Percentiles rank a stretch among this genome's conserved stretches.
Evolutionary conservation across 2,888 invertebrate species (phyloP).

Genomic region (Adineta ricciae): DNA sequence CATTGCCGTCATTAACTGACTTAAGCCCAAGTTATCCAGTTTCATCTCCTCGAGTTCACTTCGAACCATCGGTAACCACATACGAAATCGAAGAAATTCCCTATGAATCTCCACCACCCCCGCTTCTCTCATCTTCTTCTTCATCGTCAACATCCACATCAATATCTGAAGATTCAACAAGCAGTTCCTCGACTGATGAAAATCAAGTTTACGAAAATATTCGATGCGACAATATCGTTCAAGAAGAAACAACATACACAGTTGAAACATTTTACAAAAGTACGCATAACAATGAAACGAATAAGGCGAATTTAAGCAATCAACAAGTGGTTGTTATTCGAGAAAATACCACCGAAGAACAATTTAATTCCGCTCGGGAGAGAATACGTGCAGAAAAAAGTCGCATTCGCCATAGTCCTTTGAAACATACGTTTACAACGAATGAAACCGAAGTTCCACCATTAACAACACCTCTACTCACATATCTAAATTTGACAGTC

Average conservation of each 20-base stretch:
- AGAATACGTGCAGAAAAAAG: background rate
- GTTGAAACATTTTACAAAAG: constrained; percentile 17
- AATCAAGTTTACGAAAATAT: background rate
- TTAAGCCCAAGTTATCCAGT: background rate
- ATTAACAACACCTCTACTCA: background rate
- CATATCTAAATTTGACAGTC: background rate
- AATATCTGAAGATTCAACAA: background rate
- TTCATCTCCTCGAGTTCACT: background rate
- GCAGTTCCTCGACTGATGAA: background rate
- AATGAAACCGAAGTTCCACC: background rate
- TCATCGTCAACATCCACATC: background rate
- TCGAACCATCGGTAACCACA: background rate
- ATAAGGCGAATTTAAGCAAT: background rate
- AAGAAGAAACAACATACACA: constrained; percentile 6
- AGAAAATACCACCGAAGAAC: constrained; percentile 16
- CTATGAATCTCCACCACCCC: background rate
- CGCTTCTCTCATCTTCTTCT: background rate
- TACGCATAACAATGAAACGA: background rate
- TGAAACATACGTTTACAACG: background rate
- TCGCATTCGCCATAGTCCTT: background rate
- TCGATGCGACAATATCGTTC: background rate
- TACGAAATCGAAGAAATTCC: background rate
- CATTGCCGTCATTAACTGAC: background rate
- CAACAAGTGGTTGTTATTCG: constrained; percentile 8
- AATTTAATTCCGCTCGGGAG: background rate